phyloP scores from a whole-genome alignment of 92 coral and sea anemone genomes.

The Porites cylindrica region DNA sequence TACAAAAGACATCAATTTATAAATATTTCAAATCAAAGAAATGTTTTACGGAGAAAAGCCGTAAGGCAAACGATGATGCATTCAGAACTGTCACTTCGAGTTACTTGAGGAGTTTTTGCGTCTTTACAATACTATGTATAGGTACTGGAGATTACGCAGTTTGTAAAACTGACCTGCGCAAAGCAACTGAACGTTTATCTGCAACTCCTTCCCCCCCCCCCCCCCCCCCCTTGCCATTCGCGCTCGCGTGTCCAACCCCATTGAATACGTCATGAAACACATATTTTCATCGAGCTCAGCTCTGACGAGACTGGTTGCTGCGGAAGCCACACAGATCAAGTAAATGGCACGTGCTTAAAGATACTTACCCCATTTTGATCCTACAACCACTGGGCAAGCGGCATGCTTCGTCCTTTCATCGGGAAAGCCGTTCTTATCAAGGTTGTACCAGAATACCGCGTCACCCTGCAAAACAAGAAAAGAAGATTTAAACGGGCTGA shows the following conservation, averaged over 20 bases:
- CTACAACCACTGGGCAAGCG: constrained; percentile 89
- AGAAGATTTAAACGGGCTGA: too few relatives aligned
- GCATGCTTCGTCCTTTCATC: constrained; percentile 76
- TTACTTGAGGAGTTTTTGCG: not conserved
- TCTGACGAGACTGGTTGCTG: too few relatives aligned
- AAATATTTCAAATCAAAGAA: not conserved
- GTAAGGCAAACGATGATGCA: not conserved
- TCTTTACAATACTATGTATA: not conserved
- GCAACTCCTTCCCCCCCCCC: not conserved
- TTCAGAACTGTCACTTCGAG: not conserved
- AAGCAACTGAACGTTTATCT: too few relatives aligned
- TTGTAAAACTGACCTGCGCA: too few relatives aligned
- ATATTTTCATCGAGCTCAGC: too few relatives aligned
- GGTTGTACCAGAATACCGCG: constrained; percentile 87
- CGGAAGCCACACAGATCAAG: not conserved
- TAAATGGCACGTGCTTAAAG: not conserved
- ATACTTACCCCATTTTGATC: constrained; percentile 88
- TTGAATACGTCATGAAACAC: too few relatives aligned
- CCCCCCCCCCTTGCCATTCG: too few relatives aligned
- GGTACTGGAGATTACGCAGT: not conserved
- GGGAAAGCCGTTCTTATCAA: constrained; percentile 69
- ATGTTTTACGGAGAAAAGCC: too few relatives aligned
- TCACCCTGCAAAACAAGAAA: constrained; percentile 64
- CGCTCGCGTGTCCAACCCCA: too few relatives aligned
- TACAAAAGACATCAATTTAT: constrained; percentile 10